Evolutionary conservation across 2,888 invertebrate species (phyloP).

Genomic region (Xanthorhoe spadicearia): DNA sequence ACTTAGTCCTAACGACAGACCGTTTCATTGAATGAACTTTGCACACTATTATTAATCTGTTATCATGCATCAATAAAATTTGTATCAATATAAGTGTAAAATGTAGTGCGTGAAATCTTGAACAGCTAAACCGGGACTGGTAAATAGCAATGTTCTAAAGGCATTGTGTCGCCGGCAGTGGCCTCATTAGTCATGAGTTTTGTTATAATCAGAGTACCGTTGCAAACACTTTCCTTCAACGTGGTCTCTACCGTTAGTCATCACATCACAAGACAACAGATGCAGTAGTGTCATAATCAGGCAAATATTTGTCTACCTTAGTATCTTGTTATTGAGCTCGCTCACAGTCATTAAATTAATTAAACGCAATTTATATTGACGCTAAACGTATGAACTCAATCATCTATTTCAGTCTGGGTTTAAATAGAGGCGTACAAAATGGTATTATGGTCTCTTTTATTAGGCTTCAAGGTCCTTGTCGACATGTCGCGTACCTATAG

Average conservation of each 20-base stretch:
- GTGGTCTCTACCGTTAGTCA: slow-evolving; percentile 50
- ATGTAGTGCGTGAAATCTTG: slow-evolving; percentile 32
- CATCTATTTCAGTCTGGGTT: slow-evolving; percentile 32
- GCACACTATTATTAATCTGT: slow-evolving; percentile 3
- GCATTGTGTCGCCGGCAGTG: slow-evolving; percentile 50
- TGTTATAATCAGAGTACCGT: slow-evolving; percentile 73
- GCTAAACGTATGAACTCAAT: slow-evolving; percentile 27
- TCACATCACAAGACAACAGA: slow-evolving; percentile 42
- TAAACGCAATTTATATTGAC: slow-evolving; percentile 29
- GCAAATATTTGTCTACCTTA: slow-evolving; percentile 44
- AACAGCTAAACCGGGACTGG: slow-evolving; percentile 25
- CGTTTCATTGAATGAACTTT: slow-evolving; percentile 23
- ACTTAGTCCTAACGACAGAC: slow-evolving; percentile 10
- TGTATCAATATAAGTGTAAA: slow-evolving; percentile 14
- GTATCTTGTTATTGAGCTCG: slow-evolving; percentile 34
- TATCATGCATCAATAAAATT: slow-evolving; percentile 12
- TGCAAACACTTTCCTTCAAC: slow-evolving; percentile 66
- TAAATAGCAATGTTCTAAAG: slow-evolving; percentile 37
- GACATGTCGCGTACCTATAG: slow-evolving; percentile 16
- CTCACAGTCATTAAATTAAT: slow-evolving; percentile 37
- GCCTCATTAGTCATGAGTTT: slow-evolving; percentile 66
- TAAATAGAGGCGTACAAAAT: slow-evolving; percentile 26
- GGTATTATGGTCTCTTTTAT: slow-evolving; percentile 33
- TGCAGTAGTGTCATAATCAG: slow-evolving; percentile 34
- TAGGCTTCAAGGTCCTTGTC: slow-evolving; percentile 27